These are phyloP conservation scores for Aphelenchoides besseyi DNA, from an alignment of 1,140 invertebrate genomes.

Conservation along the genomic window DNA sequence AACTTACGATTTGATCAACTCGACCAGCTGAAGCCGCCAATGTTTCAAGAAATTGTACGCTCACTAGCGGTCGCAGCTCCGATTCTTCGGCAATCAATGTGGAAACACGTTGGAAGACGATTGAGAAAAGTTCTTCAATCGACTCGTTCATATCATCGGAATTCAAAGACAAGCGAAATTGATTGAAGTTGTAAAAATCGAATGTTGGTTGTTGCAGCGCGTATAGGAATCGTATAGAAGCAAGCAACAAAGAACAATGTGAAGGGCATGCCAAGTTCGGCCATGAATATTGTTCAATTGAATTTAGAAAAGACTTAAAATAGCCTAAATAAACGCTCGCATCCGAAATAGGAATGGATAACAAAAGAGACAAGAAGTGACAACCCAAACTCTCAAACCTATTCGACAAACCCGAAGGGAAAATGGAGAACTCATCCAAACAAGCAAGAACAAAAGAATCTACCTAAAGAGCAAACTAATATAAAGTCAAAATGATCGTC, in stretches of 20 bases:
- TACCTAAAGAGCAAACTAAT: too few species aligned
- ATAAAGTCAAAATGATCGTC: too few species aligned
- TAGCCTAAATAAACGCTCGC: not conserved
- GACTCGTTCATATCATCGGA: too few species aligned
- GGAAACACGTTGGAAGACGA: not conserved
- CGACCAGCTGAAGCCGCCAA: not conserved
- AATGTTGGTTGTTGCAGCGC: not conserved
- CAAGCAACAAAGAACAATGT: not conserved
- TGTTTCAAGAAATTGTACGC: constrained; percentile 9
- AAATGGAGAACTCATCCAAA: constrained; percentile 20
- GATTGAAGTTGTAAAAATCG: not conserved
- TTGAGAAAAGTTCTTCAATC: not conserved
- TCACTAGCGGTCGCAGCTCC: not conserved
- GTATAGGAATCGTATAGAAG: constrained; percentile 8
- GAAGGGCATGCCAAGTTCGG: not conserved
- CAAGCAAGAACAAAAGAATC: constrained; percentile 23
- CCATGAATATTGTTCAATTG: not conserved
- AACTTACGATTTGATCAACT: constrained; percentile 17
- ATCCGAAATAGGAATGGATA: constrained; percentile 1
- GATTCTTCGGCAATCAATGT: not conserved
- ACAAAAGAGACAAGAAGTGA: constrained; percentile 3
- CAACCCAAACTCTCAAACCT: not conserved
- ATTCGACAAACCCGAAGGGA: not conserved
- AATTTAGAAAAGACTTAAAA: not conserved
- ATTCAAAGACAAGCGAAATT: constrained; percentile 6